Conservation (phyloP, 2,888 invertebrate species). For the Lypha dubia region DNA sequence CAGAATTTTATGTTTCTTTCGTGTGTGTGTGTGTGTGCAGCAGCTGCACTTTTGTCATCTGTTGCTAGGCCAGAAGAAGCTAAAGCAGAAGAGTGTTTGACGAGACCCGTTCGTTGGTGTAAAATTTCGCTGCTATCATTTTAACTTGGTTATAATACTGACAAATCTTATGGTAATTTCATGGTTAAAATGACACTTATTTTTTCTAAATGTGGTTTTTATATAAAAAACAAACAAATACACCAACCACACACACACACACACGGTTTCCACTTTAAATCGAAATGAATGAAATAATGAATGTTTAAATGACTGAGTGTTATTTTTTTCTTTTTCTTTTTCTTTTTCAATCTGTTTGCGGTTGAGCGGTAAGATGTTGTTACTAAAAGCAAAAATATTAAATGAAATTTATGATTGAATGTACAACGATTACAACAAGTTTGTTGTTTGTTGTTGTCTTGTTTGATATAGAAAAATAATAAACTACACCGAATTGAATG, state of each 20-base stretch:
- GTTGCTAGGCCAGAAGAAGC: neutral
- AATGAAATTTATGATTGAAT: conserved; percentile 64
- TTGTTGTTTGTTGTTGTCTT: neutral
- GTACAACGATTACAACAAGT: conserved; percentile 44
- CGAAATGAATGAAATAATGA: conserved; percentile 9
- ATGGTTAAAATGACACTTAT: conserved; percentile 74
- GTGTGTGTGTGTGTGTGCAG: neutral
- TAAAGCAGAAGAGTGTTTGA: neutral
- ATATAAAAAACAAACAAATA: conserved; percentile 38
- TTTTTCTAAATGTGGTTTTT: conserved; percentile 68
- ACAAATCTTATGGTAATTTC: conserved; percentile 75
- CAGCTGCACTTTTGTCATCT: neutral
- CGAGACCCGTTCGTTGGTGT: conserved; percentile 43
- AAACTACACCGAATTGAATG: conserved; percentile 4
- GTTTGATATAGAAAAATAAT: conserved; percentile 20
- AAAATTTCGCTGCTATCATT: conserved; percentile 69
- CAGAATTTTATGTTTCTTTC: conserved; percentile 55
- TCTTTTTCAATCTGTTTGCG: conserved; percentile 43
- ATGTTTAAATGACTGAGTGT: conserved; percentile 31
- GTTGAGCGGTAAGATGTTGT: conserved; percentile 67
- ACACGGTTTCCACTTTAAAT: conserved; percentile 3
- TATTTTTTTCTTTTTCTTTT: too few relatives aligned
- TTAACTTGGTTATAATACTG: conserved; percentile 72
- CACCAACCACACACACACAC: conserved; percentile 23
- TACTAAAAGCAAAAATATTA: conserved; percentile 67